A percentile compares a stretch with the other conserved stretches of the same genome.
Evolutionary conservation across 2,888 invertebrate species (phyloP).

Genomic region (Melinaea menophilus): DNA sequence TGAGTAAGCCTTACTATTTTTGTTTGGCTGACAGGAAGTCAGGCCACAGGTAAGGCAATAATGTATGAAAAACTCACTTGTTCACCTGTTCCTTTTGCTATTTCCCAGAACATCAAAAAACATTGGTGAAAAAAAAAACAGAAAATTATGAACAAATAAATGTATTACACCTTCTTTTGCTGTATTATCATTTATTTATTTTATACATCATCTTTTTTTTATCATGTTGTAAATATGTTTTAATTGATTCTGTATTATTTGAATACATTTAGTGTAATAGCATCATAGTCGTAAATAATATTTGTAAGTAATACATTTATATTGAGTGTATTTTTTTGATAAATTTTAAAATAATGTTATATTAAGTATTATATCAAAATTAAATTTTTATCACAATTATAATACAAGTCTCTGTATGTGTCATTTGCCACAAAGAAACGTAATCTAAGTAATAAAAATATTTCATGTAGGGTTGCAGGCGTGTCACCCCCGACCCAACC

Average conservation of each 20-base stretch:
- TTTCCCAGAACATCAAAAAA: constrained; percentile 21
- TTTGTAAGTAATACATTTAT: not conserved
- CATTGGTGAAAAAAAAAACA: not conserved
- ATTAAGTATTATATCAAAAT: not conserved
- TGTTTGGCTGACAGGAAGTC: constrained; percentile 74
- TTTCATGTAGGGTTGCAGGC: constrained; percentile 84
- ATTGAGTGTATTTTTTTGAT: not conserved
- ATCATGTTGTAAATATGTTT: constrained; percentile 16
- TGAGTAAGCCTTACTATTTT: constrained; percentile 45
- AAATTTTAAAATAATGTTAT: no score
- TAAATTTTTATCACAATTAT: no score
- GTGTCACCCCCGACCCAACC: constrained; percentile 93
- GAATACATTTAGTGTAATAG: constrained; percentile 12
- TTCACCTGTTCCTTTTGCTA: constrained; percentile 33
- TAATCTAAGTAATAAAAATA: not conserved
- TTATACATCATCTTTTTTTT: constrained; percentile 18
- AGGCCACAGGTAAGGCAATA: constrained; percentile 70
- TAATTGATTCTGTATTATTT: constrained; percentile 7
- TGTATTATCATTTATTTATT: constrained; percentile 14
- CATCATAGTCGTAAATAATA: constrained; percentile 9
- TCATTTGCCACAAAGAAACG: no score
- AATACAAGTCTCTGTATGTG: no score
- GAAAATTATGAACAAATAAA: not conserved
- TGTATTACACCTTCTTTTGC: constrained; percentile 25
- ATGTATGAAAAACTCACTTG: constrained; percentile 26